Evolutionary conservation across 2,888 invertebrate genomes (phyloP), one percentile per base, ranked within the genome.

Genomic region (Empis livida): DNA sequence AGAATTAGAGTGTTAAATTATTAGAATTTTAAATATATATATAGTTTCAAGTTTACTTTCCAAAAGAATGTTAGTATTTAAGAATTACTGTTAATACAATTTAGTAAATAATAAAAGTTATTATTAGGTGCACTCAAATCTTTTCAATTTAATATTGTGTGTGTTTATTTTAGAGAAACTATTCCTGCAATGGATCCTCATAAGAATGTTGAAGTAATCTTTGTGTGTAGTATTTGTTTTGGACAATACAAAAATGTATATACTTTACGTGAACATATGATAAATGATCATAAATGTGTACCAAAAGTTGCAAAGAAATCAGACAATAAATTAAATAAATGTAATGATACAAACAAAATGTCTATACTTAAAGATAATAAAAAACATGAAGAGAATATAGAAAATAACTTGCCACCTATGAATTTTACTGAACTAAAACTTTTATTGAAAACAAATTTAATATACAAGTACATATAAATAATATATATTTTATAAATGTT

Each of bases 1-100:
- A 1, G 79, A 89, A 16, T 92, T 93, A 64, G 46, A 57, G 50
- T 55, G 53, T 10, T 17, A 49, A 23, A 41, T n/a, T n/a, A n/a
- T n/a, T n/a, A n/a, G n/a, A 41, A 13, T 41, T 32, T 8, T 10
- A 32, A n/a, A n/a, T n/a, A n/a, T n/a, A n/a, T n/a, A n/a, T n/a
- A 5, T 13, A 32, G 13, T 5, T 32, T 32, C 3, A 20, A 20
- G 5, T 20, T 20, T 20, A 20, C 3, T 27, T 27, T 27, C 9
- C 23, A 5, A 27, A 27, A 27, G 23, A 27, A 8, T 27, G 23
- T 27, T 27, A 27, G 8, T 5, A 27, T 8, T 27, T 27, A 27
- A 27, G 23, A 8, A 27, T 27, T 5, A 27, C 23, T 27, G 23
- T 27, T 27, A 27, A 9, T 8, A 27, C 9, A 27, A 27, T 27